These are phyloP conservation scores for Sisor rabdophorus DNA, from an alignment of 2,113 vertebrate species.

Conservation along the genomic window DNA sequence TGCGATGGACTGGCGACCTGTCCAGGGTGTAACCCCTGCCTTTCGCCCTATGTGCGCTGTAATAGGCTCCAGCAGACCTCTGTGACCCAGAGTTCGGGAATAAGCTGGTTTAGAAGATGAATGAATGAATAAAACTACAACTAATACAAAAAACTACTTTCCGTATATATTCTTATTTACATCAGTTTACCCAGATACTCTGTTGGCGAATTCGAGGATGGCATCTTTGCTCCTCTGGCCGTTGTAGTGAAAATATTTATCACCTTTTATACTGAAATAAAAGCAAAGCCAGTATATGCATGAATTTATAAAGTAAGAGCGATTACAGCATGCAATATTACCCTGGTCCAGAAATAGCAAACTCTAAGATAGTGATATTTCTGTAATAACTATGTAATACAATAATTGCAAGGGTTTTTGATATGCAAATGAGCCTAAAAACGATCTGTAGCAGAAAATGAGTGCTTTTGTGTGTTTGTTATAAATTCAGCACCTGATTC, in stretches of 20 bases:
- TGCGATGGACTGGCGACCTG: too few relatives aligned
- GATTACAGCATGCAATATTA: not conserved
- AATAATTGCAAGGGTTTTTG: not conserved
- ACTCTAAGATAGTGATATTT: not conserved
- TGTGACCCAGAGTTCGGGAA: too few relatives aligned
- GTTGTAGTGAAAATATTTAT: conserved; percentile 82
- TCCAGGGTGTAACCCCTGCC: too few relatives aligned
- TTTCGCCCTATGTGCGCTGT: too few relatives aligned
- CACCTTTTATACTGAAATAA: conserved; percentile 79
- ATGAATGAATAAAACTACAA: too few relatives aligned
- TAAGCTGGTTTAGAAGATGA: too few relatives aligned
- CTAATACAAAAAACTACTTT: too few relatives aligned
- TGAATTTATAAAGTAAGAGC: not conserved
- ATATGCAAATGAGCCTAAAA: not conserved
- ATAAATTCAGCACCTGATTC: not conserved
- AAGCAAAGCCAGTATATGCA: not conserved
- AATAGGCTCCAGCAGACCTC: too few relatives aligned
- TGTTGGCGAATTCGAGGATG: conserved; percentile 88
- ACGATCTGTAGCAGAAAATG: not conserved
- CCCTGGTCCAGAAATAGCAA: not conserved
- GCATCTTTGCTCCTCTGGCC: conserved; percentile 86
- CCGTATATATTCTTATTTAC: not conserved
- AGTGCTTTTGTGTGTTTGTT: not conserved
- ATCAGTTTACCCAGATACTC: conserved; percentile 82
- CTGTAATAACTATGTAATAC: not conserved